phyloP scores from a whole-genome alignment of 2,113 vertebrate species.

The Chascanopsetta lugubris region DNA sequence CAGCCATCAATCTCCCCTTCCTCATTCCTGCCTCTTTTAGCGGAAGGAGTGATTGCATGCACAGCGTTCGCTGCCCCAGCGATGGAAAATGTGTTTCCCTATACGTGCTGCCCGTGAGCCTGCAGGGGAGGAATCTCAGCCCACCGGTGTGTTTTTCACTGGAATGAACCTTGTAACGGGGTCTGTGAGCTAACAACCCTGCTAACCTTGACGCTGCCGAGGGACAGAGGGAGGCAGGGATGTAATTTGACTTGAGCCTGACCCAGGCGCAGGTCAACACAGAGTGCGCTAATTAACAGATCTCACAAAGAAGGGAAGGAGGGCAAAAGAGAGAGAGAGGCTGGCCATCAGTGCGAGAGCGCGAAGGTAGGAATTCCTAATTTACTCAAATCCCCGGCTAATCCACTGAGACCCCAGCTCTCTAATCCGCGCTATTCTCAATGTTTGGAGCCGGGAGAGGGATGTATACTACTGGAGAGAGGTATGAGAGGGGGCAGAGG shows the following conservation, averaged over 20 bases:
- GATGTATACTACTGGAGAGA: slow-evolving; percentile 19
- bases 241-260: slow-evolving; percentile 50
- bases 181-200: slow-evolving; percentile 45
- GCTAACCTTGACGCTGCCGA: slow-evolving; percentile 29
- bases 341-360: slow-evolving; percentile 39
- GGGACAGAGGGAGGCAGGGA: slow-evolving; percentile 1
- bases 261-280: slow-evolving; percentile 44
- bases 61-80: slow-evolving; percentile 49
- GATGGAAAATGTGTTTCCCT: slow-evolving; percentile 57
- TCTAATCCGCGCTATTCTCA: slow-evolving; percentile 60
- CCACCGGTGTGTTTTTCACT: slow-evolving; percentile 56
- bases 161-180: slow-evolving; percentile 64
- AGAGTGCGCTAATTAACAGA: slow-evolving; percentile 64
- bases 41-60: slow-evolving; percentile 66
- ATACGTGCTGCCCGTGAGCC: slow-evolving; percentile 39
- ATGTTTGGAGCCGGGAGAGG: slow-evolving; percentile 14
- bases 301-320: slow-evolving; percentile 13
- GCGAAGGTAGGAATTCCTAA: slow-evolving; percentile 61
- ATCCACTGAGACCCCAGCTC: slow-evolving; percentile 58
- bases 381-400: slow-evolving; percentile 69
- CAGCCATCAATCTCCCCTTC: slow-evolving; percentile 64
- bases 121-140: slow-evolving; percentile 51
- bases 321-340: slow-evolving; percentile 48
- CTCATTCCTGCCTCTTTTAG: slow-evolving; percentile 59
- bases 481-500: slow-evolving; percentile 18